Evolutionary conservation across 1,140 invertebrate species (phyloP).

Genomic region (Zelostemma sp.): DNA sequence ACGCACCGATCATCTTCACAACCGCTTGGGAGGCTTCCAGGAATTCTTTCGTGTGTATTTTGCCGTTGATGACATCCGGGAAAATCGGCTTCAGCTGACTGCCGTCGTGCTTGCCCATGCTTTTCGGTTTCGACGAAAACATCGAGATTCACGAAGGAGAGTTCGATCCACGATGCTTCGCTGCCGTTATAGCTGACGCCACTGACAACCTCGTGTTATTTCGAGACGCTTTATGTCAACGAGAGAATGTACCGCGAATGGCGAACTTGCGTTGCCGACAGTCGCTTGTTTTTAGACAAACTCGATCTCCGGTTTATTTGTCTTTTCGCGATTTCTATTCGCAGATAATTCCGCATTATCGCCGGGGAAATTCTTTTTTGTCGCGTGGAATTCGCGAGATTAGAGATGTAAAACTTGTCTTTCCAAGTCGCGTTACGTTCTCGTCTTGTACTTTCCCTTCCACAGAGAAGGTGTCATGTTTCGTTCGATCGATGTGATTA

Average conservation of each 20-base stretch:
- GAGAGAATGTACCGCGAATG: too few species aligned
- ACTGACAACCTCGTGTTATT: not conserved
- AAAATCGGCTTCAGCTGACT: slow-evolving; percentile 28
- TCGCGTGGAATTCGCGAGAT: too few species aligned
- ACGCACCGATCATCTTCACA: slow-evolving; percentile 74
- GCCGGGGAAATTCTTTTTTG: too few species aligned
- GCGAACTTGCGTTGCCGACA: not conserved
- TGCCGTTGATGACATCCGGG: slow-evolving; percentile 65
- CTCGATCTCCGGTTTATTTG: not conserved
- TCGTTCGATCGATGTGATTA: too few species aligned
- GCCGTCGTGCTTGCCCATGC: not conserved
- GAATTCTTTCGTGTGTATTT: slow-evolving; percentile 75
- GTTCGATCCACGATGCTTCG: not conserved
- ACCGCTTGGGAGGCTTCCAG: slow-evolving; percentile 74
- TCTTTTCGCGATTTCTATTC: too few species aligned
- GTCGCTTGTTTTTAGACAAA: not conserved
- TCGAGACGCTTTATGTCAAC: not conserved
- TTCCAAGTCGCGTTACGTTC: too few species aligned
- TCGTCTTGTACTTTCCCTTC: too few species aligned
- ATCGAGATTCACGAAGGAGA: not conserved
- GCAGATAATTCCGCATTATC: too few species aligned
- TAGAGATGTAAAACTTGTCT: too few species aligned
- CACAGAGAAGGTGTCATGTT: too few species aligned
- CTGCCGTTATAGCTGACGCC: not conserved
- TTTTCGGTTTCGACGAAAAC: not conserved